A percentile compares a stretch with the other conserved stretches of the same genome.
Evolutionary conservation across 23 tunicate genomes (phyloP).

Genomic region (Ciona savignyi): DNA sequence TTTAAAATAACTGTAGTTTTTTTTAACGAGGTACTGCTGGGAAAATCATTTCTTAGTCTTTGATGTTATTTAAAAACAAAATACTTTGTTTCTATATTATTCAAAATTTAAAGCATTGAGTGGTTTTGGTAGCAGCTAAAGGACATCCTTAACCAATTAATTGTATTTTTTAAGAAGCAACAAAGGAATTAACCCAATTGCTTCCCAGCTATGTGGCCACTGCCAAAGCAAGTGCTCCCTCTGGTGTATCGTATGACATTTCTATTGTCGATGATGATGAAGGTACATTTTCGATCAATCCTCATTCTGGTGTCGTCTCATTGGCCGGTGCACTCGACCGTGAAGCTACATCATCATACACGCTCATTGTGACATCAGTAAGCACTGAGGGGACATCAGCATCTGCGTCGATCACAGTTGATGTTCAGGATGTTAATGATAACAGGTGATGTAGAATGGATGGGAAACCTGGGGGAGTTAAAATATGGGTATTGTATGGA

Average conservation of each 20-base stretch:
- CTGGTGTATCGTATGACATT: conserved; percentile 34
- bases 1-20: no score
- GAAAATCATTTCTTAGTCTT: no score
- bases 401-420: conserved; percentile 1
- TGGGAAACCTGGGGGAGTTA: no score
- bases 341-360: conserved; percentile 8
- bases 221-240: conserved; percentile 23
- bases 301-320: conserved; percentile 44
- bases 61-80: no score
- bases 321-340: conserved; percentile 28
- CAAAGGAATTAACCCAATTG: no score
- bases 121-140: no score
- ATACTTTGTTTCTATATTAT: no score
- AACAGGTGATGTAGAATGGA: conserved; percentile 27
- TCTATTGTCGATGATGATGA: conserved; percentile 21
- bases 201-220: conserved; percentile 23
- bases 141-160: no score
- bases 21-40: no score
- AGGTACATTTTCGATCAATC: conserved; percentile 26
- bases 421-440: conserved; percentile 36
- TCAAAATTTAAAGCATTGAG: no score
- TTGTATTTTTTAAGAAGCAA: no score
- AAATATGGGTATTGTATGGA: no score
- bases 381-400: conserved; percentile 21
- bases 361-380: conserved; percentile 10